Conservation (phyloP, 1,140 invertebrate species). For the Neelides sp. region DNA sequence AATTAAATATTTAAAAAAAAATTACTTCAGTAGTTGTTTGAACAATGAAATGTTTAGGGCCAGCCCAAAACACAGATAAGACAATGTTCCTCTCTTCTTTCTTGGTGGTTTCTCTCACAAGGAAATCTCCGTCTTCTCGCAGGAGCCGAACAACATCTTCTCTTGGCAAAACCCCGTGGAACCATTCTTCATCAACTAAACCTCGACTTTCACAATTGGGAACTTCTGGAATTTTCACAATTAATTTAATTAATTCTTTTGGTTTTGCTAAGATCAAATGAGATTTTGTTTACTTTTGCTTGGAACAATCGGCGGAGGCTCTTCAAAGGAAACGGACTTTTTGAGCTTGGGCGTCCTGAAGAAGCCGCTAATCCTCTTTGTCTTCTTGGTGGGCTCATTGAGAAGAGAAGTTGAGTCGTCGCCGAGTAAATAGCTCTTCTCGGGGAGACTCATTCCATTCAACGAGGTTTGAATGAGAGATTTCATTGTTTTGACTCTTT, state of each 20-base stretch:
- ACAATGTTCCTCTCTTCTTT: slow-evolving; percentile 87
- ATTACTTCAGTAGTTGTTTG: slow-evolving; percentile 76
- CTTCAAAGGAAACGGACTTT: slow-evolving; percentile 29
- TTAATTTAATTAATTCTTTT: too few species aligned
- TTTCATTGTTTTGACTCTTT: too few species aligned
- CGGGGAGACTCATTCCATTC: too few species aligned
- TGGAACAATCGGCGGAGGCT: too few species aligned
- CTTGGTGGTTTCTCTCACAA: slow-evolving; percentile 85
- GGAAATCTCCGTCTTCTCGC: slow-evolving; percentile 75
- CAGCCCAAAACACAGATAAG: slow-evolving; percentile 87
- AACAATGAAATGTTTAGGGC: slow-evolving; percentile 87
- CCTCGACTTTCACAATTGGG: too few species aligned
- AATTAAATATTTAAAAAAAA: slow-evolving; percentile 4
- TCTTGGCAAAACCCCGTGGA: slow-evolving; percentile 87
- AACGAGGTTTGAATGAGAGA: slow-evolving; percentile 1
- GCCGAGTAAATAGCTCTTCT: too few species aligned
- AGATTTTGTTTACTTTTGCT: too few species aligned
- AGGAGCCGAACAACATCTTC: slow-evolving; percentile 88
- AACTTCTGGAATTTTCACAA: too few species aligned
- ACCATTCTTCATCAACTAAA: slow-evolving; percentile 86
- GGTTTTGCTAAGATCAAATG: too few species aligned
- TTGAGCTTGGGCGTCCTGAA: slow-evolving; percentile 15
- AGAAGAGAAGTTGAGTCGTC: slow-evolving; percentile 24
- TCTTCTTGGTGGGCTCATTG: slow-evolving; percentile 19
- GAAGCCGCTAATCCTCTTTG: slow-evolving; percentile 22